Percentiles rank a stretch among this genome's conserved stretches.
Conservation (phyloP, 2,113 vertebrate genomes). For the Pseudonaja textilis region DNA sequence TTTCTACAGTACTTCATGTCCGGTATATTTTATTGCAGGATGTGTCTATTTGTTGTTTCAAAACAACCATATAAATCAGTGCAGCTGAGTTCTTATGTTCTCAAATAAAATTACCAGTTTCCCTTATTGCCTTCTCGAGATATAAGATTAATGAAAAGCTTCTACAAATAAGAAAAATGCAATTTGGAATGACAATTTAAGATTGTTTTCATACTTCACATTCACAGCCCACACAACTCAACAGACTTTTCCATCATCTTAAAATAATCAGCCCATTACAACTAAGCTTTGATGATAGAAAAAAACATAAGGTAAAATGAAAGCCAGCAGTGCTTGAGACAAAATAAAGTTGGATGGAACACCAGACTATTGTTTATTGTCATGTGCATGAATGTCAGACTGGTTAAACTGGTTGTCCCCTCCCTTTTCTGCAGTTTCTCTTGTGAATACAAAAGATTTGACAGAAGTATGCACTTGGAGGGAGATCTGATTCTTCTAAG, state of each 20-base stretch:
- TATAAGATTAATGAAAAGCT: background rate
- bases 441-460: background rate
- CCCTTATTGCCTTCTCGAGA: background rate
- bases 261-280: slow-evolving; percentile 39
- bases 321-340: background rate
- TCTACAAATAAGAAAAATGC: background rate
- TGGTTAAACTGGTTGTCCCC: background rate
- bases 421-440: background rate
- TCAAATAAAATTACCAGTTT: background rate
- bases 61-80: background rate
- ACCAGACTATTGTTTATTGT: background rate
- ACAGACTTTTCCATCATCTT: background rate
- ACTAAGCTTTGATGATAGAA: slow-evolving; percentile 26
- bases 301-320: background rate
- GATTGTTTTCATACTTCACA: background rate
- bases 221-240: background rate
- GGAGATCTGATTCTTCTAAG: background rate
- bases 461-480: background rate
- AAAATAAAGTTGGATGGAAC: background rate
- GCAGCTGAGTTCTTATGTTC: background rate
- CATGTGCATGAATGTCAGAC: background rate
- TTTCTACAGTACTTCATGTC: background rate
- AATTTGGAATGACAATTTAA: background rate
- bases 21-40: background rate
- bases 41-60: background rate